Conservation (phyloP, 2,888 invertebrate genomes). For the Drosophila subquinaria region DNA sequence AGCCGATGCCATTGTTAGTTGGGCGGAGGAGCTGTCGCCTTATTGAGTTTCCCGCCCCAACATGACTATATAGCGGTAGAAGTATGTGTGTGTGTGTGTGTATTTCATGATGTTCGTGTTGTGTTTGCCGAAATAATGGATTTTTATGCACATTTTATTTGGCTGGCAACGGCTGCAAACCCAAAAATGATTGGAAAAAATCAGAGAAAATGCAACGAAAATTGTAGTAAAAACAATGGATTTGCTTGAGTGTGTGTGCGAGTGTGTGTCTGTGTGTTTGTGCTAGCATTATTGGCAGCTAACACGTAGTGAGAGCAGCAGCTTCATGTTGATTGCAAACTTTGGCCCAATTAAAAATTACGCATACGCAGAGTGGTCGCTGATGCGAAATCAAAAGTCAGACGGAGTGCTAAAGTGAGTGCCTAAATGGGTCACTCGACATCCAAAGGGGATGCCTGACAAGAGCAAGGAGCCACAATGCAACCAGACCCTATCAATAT, state of each 20-base stretch:
- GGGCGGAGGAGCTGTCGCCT: constrained; percentile 23
- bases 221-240: constrained; percentile 21
- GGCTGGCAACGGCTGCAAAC: constrained; percentile 28
- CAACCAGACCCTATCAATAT: constrained; percentile 22
- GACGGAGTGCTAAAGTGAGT: neutral
- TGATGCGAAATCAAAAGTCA: constrained; percentile 1
- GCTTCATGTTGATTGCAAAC: constrained; percentile 9
- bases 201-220: constrained; percentile 32
- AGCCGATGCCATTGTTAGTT: constrained; percentile 38
- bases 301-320: neutral
- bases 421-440: constrained; percentile 14
- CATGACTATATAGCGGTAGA: neutral
- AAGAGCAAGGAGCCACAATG: neutral
- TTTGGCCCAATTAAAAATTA: constrained; percentile 50
- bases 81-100: constrained; percentile 22
- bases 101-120: constrained; percentile 32
- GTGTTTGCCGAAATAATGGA: constrained; percentile 70
- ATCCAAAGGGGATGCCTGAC: neutral
- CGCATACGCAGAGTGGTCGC: constrained; percentile 42
- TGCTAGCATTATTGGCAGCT: neutral
- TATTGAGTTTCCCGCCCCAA: constrained; percentile 11
- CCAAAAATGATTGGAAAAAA: constrained; percentile 56
- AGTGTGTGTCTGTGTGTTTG: too few relatives aligned
- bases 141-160: constrained; percentile 73
- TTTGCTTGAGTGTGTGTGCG: neutral